Conservation (phyloP, 2,888 invertebrate genomes). For the Ecdyonurus torrentis region DNA sequence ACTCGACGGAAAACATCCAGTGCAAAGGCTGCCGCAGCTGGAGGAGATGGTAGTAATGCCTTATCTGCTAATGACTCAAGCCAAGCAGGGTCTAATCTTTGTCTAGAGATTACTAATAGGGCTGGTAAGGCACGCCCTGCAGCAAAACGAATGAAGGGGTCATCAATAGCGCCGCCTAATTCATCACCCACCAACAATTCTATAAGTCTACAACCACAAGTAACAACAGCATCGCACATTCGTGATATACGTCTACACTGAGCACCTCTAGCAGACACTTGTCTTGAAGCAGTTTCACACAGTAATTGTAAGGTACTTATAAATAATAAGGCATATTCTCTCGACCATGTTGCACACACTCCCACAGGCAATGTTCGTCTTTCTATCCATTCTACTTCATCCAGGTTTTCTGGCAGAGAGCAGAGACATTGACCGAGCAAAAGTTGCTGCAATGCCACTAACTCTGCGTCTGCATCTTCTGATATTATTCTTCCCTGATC, state of each 20-base stretch:
- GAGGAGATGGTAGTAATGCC: slow-evolving; percentile 29
- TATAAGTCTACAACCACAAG: slow-evolving; percentile 67
- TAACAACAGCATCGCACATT: slow-evolving; percentile 60
- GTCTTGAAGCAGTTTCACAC: slow-evolving; percentile 70
- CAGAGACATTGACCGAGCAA: slow-evolving; percentile 65
- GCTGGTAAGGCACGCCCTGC: slow-evolving; percentile 65
- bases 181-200: slow-evolving; percentile 25
- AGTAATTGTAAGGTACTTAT: slow-evolving; percentile 67
- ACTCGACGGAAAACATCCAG: slow-evolving; percentile 72
- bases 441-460: slow-evolving; percentile 43
- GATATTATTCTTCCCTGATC: slow-evolving; percentile 37
- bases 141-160: slow-evolving; percentile 65
- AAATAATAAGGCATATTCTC: slow-evolving; percentile 54
- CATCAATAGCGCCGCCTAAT: slow-evolving; percentile 40
- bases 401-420: slow-evolving; percentile 44
- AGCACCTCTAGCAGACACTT: slow-evolving; percentile 54
- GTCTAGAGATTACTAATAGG: slow-evolving; percentile 68
- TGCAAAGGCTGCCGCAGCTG: slow-evolving; percentile 48
- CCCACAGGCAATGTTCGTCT: neutral
- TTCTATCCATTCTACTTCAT: neutral
- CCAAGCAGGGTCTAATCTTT: slow-evolving; percentile 64
- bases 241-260: slow-evolving; percentile 68
- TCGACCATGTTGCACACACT: slow-evolving; percentile 37
- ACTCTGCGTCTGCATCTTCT: slow-evolving; percentile 30
- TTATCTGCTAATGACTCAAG: slow-evolving; percentile 31